Percentiles rank a stretch among this genome's conserved stretches.
Evolutionary conservation across 2,113 vertebrate genomes (phyloP).

Genomic region (Oryzias woworae): DNA sequence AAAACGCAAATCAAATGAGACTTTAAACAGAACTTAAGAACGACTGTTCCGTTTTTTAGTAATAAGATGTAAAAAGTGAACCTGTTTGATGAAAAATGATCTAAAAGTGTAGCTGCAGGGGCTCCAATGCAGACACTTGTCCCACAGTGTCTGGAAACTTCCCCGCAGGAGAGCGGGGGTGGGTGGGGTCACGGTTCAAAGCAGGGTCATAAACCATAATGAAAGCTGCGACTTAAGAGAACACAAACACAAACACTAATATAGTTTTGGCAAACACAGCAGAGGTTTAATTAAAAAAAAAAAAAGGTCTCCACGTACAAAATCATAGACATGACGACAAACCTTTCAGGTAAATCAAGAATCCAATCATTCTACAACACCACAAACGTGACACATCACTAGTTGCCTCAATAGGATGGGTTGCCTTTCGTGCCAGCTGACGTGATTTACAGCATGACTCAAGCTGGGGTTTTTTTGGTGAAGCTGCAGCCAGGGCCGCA

Average conservation of each 20-base stretch:
- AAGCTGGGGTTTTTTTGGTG: slow-evolving; percentile 22
- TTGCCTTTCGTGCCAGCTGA: slow-evolving; percentile 20
- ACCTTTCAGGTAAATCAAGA: no score
- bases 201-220: slow-evolving; percentile 71
- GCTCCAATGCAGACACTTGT: slow-evolving; percentile 24
- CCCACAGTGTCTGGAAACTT: slow-evolving; percentile 64
- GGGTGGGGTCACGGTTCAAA: slow-evolving; percentile 53
- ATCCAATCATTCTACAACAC: no score
- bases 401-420: no score
- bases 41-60: no score
- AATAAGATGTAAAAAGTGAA: no score
- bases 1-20: no score
- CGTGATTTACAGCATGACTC: slow-evolving; percentile 46
- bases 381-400: no score
- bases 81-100: no score
- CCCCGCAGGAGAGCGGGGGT: slow-evolving; percentile 46
- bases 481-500: slow-evolving; percentile 21
- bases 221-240: slow-evolving; percentile 66
- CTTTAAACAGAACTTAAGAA: no score
- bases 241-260: slow-evolving; percentile 71
- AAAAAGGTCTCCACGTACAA: slow-evolving; percentile 7
- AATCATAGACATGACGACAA: slow-evolving; percentile 17
- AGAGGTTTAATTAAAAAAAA: slow-evolving; percentile 67
- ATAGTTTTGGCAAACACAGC: slow-evolving; percentile 60
- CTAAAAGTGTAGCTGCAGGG: background rate